Evolutionary conservation across 2,113 vertebrate genomes (phyloP).

Genomic region (Turdus rufiventris): DNA sequence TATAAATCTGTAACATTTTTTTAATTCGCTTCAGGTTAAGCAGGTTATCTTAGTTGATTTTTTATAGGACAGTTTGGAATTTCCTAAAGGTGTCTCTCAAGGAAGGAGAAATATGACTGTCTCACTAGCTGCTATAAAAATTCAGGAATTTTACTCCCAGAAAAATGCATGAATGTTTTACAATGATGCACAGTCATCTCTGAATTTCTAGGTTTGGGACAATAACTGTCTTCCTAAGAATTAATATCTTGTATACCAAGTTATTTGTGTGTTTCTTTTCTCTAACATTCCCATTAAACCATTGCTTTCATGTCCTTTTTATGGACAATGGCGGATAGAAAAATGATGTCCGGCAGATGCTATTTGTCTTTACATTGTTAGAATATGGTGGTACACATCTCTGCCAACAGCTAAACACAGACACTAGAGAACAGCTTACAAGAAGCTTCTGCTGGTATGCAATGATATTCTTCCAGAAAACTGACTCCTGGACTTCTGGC

Average conservation of each 20-base stretch:
- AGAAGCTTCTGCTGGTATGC: conserved; percentile 94
- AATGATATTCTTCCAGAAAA: conserved; percentile 93
- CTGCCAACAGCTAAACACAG: neutral
- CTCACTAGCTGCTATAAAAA: neutral
- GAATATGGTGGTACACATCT: neutral
- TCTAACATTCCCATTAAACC: neutral
- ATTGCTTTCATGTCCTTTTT: neutral
- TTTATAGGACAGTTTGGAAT: neutral
- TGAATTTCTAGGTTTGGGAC: neutral
- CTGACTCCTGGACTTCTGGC: conserved; percentile 88
- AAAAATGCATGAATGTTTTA: neutral
- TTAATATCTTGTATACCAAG: neutral
- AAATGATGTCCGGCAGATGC: neutral
- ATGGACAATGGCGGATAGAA: neutral
- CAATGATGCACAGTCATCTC: neutral
- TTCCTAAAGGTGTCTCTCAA: neutral
- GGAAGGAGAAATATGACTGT: neutral
- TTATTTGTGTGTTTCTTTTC: neutral
- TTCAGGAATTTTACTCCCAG: neutral
- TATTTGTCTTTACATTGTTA: neutral
- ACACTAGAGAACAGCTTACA: conserved; percentile 70
- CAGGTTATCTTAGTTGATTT: neutral
- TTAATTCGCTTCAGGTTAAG: neutral
- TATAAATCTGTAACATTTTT: neutral
- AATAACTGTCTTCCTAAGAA: neutral